Evolutionary conservation across 2,888 invertebrate genomes (phyloP), one percentile per base, ranked within the genome.

Genomic region (Spodoptera exigua): DNA sequence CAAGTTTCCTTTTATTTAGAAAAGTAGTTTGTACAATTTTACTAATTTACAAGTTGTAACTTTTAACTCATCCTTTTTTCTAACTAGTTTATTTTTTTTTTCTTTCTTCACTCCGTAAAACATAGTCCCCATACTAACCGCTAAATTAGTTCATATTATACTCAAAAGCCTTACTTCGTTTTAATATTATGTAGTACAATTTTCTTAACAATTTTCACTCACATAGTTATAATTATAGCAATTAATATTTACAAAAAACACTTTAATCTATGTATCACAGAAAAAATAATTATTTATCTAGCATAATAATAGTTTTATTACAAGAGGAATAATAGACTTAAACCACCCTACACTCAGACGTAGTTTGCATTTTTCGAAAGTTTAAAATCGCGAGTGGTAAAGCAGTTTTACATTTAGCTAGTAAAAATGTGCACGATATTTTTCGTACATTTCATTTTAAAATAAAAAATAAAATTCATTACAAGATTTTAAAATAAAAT

Each of bases 1-100:
- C 93, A 93, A 93, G 89, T 92, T 91, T 91, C 87, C 76, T 90
- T 92, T 93, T 93, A 93, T 92, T 92, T 92, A 92, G 90, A 93
- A 93, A 93, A 91, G 89, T 92, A 89, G 84, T 91, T 92, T 93
- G 88, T 93, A 93, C 93, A 93, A 89, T 90, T 89, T 89, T 80
- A 90, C 91, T 92, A 91, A 87, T 82, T 80, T 83, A 85, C 83
- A 85, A 83, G 78, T 82, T 76, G 74, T 73, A 79, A 77, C 70
- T 70, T 72, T 71, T 73, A 78, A 68, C 66, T 67, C 57, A 41
- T 68, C 74, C 74, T 61, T 74, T 74, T 71, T 64, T 78, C 80
- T 74, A 82, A 81, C 83, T 82, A 79, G 81, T 81, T 80, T 80
- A 82, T 78, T 77, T 73, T 81, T 80, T 80, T 82, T 78, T 77